Conservation (phyloP, 2,113 vertebrate genomes). For the Podarcis muralis region DNA sequence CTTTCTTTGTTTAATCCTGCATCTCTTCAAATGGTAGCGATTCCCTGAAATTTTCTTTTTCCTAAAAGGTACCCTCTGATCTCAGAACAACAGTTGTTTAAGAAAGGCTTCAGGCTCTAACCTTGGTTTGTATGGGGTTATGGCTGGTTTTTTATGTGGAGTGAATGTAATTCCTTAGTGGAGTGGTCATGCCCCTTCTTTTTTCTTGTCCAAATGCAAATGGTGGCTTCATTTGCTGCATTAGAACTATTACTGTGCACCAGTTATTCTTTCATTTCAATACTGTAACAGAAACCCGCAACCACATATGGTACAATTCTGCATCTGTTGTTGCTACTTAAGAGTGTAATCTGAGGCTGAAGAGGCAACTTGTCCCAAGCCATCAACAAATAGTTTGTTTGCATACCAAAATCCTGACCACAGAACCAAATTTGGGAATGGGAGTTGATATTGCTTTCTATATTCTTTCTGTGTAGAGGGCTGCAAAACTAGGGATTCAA, state of each 20-base stretch:
- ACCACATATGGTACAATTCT: background rate
- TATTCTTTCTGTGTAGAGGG: background rate
- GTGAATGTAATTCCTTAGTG: background rate
- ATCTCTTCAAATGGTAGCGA: background rate
- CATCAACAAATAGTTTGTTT: background rate
- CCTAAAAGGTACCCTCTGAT: background rate
- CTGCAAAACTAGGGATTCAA: no score
- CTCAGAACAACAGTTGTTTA: background rate
- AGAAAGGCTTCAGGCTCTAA: background rate
- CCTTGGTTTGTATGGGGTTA: background rate
- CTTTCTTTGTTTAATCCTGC: slow-evolving; percentile 39
- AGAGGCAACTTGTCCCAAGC: background rate
- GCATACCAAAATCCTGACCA: background rate
- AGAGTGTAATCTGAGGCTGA: background rate
- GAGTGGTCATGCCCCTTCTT: background rate
- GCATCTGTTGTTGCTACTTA: no score
- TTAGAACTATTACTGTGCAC: background rate
- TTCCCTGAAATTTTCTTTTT: background rate
- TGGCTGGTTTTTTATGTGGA: background rate
- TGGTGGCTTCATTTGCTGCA: background rate
- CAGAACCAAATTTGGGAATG: background rate
- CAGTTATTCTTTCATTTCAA: background rate
- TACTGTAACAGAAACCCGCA: background rate
- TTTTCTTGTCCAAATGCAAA: background rate
- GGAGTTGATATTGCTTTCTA: background rate